A percentile compares a stretch with the other conserved stretches of the same genome.
phyloP scores from a whole-genome alignment of 2,113 vertebrate species.

The Lamprotornis superbus region DNA sequence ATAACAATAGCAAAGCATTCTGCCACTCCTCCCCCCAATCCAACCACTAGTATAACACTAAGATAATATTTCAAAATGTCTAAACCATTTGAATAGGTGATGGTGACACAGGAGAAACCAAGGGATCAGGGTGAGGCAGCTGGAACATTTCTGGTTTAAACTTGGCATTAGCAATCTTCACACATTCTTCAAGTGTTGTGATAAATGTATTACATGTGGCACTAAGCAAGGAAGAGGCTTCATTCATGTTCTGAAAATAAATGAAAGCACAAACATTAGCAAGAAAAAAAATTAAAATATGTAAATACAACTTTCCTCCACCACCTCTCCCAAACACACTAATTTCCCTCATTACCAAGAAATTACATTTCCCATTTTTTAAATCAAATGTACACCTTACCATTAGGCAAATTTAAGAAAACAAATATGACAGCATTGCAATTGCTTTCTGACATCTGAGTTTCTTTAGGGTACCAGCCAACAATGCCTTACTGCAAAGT shows the following conservation, averaged over 20 bases:
- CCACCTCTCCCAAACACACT: neutral
- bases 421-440: neutral
- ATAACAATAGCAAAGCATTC: neutral
- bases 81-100: constrained; percentile 87
- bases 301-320: neutral
- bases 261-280: neutral
- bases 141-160: constrained; percentile 89
- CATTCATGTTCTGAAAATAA: constrained; percentile 83
- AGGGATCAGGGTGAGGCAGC: constrained; percentile 72
- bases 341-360: neutral
- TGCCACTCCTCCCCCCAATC: neutral
- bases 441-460: neutral
- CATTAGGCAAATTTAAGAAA: neutral
- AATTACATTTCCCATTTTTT: neutral
- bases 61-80: constrained; percentile 39
- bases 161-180: constrained; percentile 92
- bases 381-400: neutral
- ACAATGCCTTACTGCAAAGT: neutral
- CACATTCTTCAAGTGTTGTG: constrained; percentile 95
- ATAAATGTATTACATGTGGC: constrained; percentile 97
- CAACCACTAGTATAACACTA: neutral
- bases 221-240: constrained; percentile 90
- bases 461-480: neutral
- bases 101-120: constrained; percentile 85
- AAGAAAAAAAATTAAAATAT: neutral